Evolutionary conservation across 2,797 vertebrate genomes (phyloP), one percentile per base, ranked within the genome.

Genomic region (Myoxocephalus aenaeus): DNA sequence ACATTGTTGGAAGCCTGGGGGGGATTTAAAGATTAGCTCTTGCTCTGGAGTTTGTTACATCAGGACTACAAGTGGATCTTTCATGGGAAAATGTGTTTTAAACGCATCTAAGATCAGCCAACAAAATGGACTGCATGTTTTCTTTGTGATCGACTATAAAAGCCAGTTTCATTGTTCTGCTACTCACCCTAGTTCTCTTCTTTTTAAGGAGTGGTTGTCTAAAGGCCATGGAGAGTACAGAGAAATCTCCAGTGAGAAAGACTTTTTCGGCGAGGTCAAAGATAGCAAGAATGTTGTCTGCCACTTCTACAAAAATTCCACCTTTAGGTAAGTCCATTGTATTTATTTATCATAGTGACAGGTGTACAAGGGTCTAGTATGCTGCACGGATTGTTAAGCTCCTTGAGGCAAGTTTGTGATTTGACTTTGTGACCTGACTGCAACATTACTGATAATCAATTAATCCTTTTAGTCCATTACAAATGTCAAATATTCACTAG

Each of bases 221-320:
- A 98, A 99, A 96, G 98, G 98, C 68, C 98, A 99, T 18, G 98
- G 97, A 32, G 98, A 99, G 90, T 99, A 97, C 77, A 95, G 91
- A 93, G 98, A 99, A 94, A 95, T 99, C 68, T 88, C 97, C 70
- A 99, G 97, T 22, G 98, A 99, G 90, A 98, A 94, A 93, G 98
- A 99, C 62, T 99, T 99, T 89, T 99, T 99, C 81, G 85, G 95
- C 11, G 97, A 99, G 92, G 98, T 98, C 68, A 99, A 99, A 89
- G 97, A 97, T 20, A 99, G 95, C 93, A 97, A 97, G 93, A 97
- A 97, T 2, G 97, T 98, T n/a, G 96, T 99, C 91, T 99, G 98
- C 84, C 98, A 99, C 93, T 99, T 99, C 94, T 99, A 99, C 89
- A 97, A 82, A 95, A 97, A 96, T 75, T 95, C 98, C 44, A 97